Percentiles rank a stretch among this genome's conserved stretches.
Evolutionary conservation across 2,888 invertebrate genomes (phyloP).

Genomic region (Drosophila eohydei): DNA sequence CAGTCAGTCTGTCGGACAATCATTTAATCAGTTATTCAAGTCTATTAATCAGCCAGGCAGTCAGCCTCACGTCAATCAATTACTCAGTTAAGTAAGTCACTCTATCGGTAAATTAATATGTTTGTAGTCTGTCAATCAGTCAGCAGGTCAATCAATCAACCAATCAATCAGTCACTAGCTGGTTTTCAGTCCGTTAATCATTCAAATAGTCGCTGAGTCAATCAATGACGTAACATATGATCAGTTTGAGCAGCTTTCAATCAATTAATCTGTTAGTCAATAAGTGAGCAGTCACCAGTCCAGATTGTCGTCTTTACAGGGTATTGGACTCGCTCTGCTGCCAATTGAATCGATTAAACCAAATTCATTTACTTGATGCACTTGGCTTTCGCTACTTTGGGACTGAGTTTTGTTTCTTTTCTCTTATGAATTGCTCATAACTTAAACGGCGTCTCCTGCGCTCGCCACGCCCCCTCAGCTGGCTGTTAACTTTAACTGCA

Average conservation of each 20-base stretch:
- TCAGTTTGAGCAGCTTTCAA: no score
- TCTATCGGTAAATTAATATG: no score
- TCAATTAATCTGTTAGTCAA: background rate
- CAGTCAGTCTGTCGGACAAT: background rate
- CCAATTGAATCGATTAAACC: conserved; percentile 11
- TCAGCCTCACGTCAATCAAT: background rate
- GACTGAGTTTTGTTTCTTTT: background rate
- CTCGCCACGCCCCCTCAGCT: background rate
- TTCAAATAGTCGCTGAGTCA: background rate
- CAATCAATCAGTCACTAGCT: background rate
- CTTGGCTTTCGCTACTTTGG: background rate
- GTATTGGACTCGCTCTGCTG: background rate
- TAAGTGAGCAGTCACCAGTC: no score
- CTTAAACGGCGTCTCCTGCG: conserved; percentile 15
- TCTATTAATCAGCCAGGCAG: background rate
- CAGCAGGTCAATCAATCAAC: background rate
- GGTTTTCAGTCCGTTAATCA: background rate
- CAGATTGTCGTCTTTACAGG: background rate
- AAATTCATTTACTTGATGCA: background rate
- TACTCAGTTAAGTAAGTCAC: background rate
- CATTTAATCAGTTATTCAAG: background rate
- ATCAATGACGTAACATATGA: background rate
- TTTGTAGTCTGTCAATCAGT: background rate
- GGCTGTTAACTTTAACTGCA: conserved; percentile 53
- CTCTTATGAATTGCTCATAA: conserved; percentile 36